Conservation (phyloP, 1,140 invertebrate genomes). For the Pseudobourletiella spinata region DNA sequence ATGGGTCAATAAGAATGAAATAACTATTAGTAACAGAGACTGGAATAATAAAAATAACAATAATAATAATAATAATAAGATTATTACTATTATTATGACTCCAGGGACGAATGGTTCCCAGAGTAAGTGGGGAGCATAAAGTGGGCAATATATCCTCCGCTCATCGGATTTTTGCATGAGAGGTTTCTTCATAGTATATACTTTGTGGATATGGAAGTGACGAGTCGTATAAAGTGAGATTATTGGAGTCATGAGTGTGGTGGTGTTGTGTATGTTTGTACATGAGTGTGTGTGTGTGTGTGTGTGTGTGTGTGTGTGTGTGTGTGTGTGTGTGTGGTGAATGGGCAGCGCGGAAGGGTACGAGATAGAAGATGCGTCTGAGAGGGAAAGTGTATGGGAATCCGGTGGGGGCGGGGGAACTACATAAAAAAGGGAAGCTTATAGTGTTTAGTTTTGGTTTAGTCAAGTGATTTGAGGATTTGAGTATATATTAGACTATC, state of each 20-base stretch:
- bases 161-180: not conserved
- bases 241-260: not conserved
- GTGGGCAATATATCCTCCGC: no score
- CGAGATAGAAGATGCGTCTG: not conserved
- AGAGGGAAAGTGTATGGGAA: no score
- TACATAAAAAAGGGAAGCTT: not conserved
- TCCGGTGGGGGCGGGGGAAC: not conserved
- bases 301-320: no score
- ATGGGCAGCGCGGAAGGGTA: not conserved
- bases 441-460: not conserved
- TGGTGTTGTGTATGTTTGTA: conserved; percentile 1
- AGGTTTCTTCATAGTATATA: no score
- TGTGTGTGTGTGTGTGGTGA: not conserved
- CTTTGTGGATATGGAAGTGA: conserved; percentile 10
- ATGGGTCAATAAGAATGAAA: conserved; percentile 11
- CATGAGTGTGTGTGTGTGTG: no score
- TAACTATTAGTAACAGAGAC: conserved; percentile 11
- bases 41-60: conserved; percentile 10
- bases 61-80: not conserved
- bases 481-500: conserved; percentile 17
- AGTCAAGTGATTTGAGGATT: conserved; percentile 16
- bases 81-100: no score
- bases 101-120: no score
- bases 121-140: no score
- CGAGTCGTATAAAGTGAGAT: conserved; percentile 11